These are phyloP conservation scores for Cataglyphis albicans DNA, from an alignment of 2,888 invertebrate species.

Conservation along the genomic window DNA sequence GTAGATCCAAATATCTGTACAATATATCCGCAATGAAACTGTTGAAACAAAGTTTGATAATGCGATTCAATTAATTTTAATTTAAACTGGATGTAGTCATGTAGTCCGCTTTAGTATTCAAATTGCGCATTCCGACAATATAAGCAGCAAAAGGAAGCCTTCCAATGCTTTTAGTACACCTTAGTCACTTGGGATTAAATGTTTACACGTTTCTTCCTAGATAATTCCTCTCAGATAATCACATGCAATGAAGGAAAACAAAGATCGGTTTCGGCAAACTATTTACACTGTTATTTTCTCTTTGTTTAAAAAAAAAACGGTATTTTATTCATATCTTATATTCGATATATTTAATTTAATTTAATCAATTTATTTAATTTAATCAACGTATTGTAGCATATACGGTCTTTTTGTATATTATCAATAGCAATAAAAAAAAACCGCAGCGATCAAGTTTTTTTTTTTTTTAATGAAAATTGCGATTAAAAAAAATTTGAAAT, in stretches of 20 bases:
- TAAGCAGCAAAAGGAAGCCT: conserved; percentile 18
- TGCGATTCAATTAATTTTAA: conserved; percentile 30
- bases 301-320: not conserved
- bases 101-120: conserved; percentile 10
- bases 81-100: conserved; percentile 26
- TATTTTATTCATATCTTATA: not conserved
- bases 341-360: not conserved
- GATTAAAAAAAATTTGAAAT: not conserved
- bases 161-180: conserved; percentile 25
- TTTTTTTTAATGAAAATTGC: not conserved
- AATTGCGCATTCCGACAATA: not conserved
- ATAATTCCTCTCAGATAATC: conserved; percentile 21
- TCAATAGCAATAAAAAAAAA: not conserved
- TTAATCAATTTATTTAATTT: no score
- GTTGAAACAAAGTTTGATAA: conserved; percentile 34
- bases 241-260: conserved; percentile 8
- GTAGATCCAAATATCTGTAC: not conserved
- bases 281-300: not conserved
- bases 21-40: not conserved
- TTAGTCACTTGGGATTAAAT: conserved; percentile 34
- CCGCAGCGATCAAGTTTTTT: not conserved
- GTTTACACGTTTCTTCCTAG: conserved; percentile 14
- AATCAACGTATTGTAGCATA: not conserved
- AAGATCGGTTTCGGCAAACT: not conserved
- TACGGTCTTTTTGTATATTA: not conserved